These are phyloP conservation scores for Allolobophora icterica DNA, from an alignment of 2,888 invertebrate species.

Conservation along the genomic window DNA sequence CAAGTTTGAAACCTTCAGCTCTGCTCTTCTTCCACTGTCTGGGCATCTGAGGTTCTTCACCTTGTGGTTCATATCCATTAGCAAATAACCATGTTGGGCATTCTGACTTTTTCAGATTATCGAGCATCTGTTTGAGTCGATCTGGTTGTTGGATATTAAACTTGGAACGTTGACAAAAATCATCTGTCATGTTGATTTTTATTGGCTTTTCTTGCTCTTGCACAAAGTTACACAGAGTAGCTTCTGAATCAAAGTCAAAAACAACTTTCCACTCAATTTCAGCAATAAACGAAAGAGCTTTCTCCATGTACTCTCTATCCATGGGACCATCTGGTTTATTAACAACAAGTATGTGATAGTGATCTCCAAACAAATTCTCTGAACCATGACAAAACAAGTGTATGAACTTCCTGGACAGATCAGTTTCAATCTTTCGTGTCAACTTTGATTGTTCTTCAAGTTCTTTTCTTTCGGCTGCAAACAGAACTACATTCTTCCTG, in stretches of 20 bases:
- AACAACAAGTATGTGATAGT: constrained; percentile 32
- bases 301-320: constrained; percentile 15
- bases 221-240: constrained; percentile 32
- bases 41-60: constrained; percentile 40
- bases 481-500: neutral
- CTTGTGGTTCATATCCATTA: constrained; percentile 51
- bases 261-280: constrained; percentile 41
- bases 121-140: constrained; percentile 43
- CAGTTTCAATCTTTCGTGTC: neutral
- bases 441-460: neutral
- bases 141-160: constrained; percentile 27
- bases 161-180: constrained; percentile 31
- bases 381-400: constrained; percentile 30
- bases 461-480: constrained; percentile 12
- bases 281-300: constrained; percentile 33
- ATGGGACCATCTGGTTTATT: neutral
- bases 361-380: constrained; percentile 30
- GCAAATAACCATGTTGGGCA: constrained; percentile 52
- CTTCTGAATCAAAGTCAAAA: constrained; percentile 42
- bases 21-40: constrained; percentile 51
- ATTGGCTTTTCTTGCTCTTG: constrained; percentile 34
- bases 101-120: constrained; percentile 46
- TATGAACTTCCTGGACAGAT: constrained; percentile 22
- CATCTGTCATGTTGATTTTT: constrained; percentile 30
- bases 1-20: constrained; percentile 51